Evolutionary conservation across 2,888 invertebrate genomes (phyloP), one percentile per base, ranked within the genome.

Genomic region (Blera fallax): DNA sequence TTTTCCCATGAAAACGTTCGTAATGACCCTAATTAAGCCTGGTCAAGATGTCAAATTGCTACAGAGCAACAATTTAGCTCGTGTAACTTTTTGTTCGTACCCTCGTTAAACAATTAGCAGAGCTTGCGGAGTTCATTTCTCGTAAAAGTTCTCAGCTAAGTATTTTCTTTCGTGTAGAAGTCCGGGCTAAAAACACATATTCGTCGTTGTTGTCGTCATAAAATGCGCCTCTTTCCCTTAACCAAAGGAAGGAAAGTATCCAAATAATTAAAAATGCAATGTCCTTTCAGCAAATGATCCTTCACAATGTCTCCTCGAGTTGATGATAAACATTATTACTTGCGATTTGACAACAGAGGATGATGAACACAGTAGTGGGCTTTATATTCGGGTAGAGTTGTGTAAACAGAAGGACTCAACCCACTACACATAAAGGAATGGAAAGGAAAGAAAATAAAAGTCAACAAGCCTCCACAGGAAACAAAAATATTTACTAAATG

Each of bases 291-390:
- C 58, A 79, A 84, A 84, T 74, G 84, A 74, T 70, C 74, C 84
- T 84, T 84, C 79, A 79, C 83, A 83, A 79, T 73, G 78, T 84
- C 67, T 73, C 56, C 64, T 79, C 73, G 83, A 84, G 83, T 74
- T 69, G 83, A 84, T 84, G 83, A 84, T 79, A 84, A 84, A 84
- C 83, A 84, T 84, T 84, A 84, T 84, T 84, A 84, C 84, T 84
- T 80, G 84, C 64, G 70, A 84, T 84, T 79, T 79, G 69, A 84
- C 84, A 84, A 84, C 69, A 64, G 43, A 52, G 79, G 52, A 74
- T 37, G 73, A 73, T 65, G 60, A 43, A 77, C 58, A 62, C 21
- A 76, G 60, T 34, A 72, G 54, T 77, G 62, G 67, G 65, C 62
- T 69, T 54, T 73, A 73, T 52, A 79, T 78, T 74, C 60, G 72